Base-by-base conservation (phyloP, 2,888 invertebrate genomes). In the Dysmachus trigonus region DNA sequence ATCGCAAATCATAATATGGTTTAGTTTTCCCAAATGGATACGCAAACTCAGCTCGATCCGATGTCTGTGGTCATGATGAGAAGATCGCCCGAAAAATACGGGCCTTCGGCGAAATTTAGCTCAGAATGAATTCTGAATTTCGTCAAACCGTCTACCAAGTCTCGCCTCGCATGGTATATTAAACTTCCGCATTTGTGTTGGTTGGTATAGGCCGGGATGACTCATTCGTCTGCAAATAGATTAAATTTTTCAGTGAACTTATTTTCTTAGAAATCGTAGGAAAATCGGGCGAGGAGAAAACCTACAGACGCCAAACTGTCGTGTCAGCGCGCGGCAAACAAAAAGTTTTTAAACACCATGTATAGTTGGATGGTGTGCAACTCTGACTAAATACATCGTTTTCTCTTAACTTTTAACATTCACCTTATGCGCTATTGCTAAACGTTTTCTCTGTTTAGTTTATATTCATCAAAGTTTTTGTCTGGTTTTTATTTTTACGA, bases 71-170 rank as follows among this genome's bases (percentile, higher is more conserved):
- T 35, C 73, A 33, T 76, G 33, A 73, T 47, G 74, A 27, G 47
- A 10, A 77, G 15, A 77, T 22, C 38, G 22, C 18, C 10, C 27
- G 33, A 38, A 72, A 72, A 30, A 83, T 71, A 72, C 41, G 38
- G 72, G 35, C 41, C 51, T 62, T 81, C 53, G 15, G 22, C 33
- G 47, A 51, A 62, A 76, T 85, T 72, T 85, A 79, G 74, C 76
- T 85, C 74, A 53, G 51, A 85, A 76, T 76, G 74, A 74, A 53
- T 76, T 76, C 18, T 85, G 79, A 71, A 79, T 38, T 85, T 77
- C 85, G 85, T 77, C 85, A 77, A 85, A 77, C 71, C 85, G 85
- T 85, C 85, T 85, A 77, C 77, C 53, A 71, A 72, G 85, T 85
- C 85, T 85, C 86, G 73, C 51, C 38, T 85, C 77, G 76, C 33